Conservation (phyloP, 2,888 invertebrate species). For the Mesodorylaimus sp. region DNA sequence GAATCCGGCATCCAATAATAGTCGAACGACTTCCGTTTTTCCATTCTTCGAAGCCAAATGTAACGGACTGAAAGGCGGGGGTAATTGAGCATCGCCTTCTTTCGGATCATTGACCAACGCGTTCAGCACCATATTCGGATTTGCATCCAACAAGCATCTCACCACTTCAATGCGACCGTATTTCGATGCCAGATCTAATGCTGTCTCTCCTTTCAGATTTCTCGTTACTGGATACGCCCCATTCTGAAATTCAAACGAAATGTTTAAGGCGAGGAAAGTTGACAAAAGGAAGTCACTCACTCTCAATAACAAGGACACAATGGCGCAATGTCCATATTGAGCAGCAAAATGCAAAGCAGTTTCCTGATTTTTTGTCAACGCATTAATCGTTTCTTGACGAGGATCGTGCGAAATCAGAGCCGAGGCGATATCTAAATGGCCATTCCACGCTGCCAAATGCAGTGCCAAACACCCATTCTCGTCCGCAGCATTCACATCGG, state of each 20-base stretch:
- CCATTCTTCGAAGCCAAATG: conserved; percentile 57
- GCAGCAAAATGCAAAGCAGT: neutral
- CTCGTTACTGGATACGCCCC: conserved; percentile 71
- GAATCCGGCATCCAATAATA: conserved; percentile 49
- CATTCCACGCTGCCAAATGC: too few species aligned
- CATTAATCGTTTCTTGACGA: neutral
- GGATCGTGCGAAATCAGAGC: neutral
- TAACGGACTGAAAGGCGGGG: conserved; percentile 41
- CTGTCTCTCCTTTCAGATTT: conserved; percentile 69
- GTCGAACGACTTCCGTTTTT: conserved; percentile 45
- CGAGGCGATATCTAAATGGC: too few species aligned
- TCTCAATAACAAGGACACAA: too few species aligned
- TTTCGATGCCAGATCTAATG: conserved; percentile 80
- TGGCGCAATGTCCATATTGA: neutral
- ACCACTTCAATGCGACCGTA: conserved; percentile 30
- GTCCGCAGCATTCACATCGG: too few species aligned
- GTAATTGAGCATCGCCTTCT: too few species aligned
- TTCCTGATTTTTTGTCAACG: neutral
- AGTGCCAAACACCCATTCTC: too few species aligned
- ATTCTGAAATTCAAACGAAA: conserved; percentile 35
- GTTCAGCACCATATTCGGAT: conserved; percentile 19
- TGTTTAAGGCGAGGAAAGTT: too few species aligned
- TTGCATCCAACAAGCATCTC: conserved; percentile 15
- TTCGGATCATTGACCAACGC: neutral
- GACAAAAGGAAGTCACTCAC: too few species aligned